These are phyloP conservation scores for Tachina fera DNA, from an alignment of 2,888 invertebrate species.

Conservation along the genomic window DNA sequence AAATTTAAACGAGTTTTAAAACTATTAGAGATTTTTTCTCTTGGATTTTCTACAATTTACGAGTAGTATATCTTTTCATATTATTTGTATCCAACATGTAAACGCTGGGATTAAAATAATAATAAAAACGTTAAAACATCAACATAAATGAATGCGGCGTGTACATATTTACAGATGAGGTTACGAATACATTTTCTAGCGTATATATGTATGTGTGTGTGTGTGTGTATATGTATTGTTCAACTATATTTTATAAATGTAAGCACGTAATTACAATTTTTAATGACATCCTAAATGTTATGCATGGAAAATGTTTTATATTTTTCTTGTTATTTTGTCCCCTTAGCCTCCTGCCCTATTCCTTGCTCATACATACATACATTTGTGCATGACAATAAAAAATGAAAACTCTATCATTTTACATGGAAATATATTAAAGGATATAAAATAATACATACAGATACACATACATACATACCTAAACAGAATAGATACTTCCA, in stretches of 20 bases:
- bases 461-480: no score
- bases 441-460: conserved; percentile 7
- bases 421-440: conserved; percentile 23
- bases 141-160: background rate
- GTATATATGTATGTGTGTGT: conserved; percentile 5
- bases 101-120: conserved; percentile 46
- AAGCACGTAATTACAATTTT: conserved; percentile 72
- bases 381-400: conserved; percentile 61
- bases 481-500: conserved; percentile 7
- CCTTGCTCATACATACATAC: conserved; percentile 3
- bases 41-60: conserved; percentile 2
- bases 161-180: conserved; percentile 8
- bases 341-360: background rate
- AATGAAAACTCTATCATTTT: conserved; percentile 65
- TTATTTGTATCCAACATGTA: conserved; percentile 41
- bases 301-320: conserved; percentile 70
- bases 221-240: conserved; percentile 35
- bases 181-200: background rate
- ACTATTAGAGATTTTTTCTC: background rate
- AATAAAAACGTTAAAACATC: conserved; percentile 20
- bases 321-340: conserved; percentile 56
- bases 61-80: background rate
- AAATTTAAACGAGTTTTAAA: background rate
- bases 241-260: conserved; percentile 71
- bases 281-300: conserved; percentile 72